These are phyloP conservation scores for Pseudachorutes palmiensis DNA, from an alignment of 1,140 invertebrate species.

Conservation along the genomic window DNA sequence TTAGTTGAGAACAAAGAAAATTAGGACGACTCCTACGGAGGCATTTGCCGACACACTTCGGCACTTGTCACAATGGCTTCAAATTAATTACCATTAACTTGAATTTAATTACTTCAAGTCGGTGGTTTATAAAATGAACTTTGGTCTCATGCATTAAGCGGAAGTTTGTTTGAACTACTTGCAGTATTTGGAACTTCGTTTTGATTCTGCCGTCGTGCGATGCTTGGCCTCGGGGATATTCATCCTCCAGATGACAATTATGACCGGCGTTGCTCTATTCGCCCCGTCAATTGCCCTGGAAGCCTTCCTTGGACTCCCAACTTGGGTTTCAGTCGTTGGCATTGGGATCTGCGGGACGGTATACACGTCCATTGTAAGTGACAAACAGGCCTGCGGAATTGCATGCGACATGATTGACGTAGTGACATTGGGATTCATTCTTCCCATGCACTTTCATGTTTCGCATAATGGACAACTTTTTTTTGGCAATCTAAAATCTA, in stretches of 20 bases:
- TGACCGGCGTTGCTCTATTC: slow-evolving; percentile 25
- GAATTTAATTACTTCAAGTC: too few relatives aligned
- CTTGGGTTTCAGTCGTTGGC: slow-evolving; percentile 31
- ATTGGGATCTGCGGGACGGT: slow-evolving; percentile 26
- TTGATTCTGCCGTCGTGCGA: slow-evolving; percentile 27
- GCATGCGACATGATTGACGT: not conserved
- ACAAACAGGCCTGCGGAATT: not conserved
- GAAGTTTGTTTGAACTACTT: too few relatives aligned
- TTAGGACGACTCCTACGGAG: too few relatives aligned
- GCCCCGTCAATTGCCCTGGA: slow-evolving; percentile 36
- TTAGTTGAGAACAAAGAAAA: too few relatives aligned
- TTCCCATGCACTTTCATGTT: not conserved
- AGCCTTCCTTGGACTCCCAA: slow-evolving; percentile 35
- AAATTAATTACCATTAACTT: too few relatives aligned
- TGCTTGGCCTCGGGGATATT: slow-evolving; percentile 27
- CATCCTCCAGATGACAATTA: slow-evolving; percentile 26
- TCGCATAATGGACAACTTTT: not conserved
- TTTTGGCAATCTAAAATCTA: too few relatives aligned
- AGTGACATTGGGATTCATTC: not conserved
- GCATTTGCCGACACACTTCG: too few relatives aligned
- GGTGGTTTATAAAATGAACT: too few relatives aligned
- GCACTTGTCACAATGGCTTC: too few relatives aligned
- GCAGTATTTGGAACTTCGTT: slow-evolving; percentile 34
- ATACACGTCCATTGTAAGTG: slow-evolving; percentile 24
- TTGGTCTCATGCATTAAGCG: too few relatives aligned